Base-by-base conservation (phyloP, 1,140 invertebrate species). In the Drosophila nikananu region DNA sequence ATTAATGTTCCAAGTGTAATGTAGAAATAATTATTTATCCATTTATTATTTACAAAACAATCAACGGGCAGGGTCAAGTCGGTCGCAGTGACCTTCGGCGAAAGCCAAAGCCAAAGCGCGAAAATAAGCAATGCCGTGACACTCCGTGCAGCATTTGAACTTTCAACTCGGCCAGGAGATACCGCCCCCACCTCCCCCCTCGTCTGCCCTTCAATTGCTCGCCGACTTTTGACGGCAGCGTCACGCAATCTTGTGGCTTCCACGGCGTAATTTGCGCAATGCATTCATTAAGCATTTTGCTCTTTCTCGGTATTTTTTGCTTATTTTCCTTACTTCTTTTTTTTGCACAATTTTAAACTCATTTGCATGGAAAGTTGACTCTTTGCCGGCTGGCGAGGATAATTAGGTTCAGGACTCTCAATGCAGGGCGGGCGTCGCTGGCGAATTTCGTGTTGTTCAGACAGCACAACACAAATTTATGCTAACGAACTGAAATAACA, bases 11-110 rank as follows among this genome's bases (percentile, higher is more conserved):
- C 1, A n/a, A 21, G 19, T 15, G 15, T 39, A 57, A 27, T 76
- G 21, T 17, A 12, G 35, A 61, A 52, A 59, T 51, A 57, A 66
- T 79, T 73, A 66, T 62, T 66, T 81, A 23, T 7, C 3, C 44
- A 79, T 80, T 71, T 67, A 76, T 83, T 83, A 83, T 83, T 83
- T 80, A 76, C 59, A 58, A 48, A 71, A 72, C 49, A 77, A 63
- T 66, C 46, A 82, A 42, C 51, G n/a, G 17, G 23, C 61, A 83
- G 44, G 74, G 74, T 60, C 74, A 55, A 48, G 46, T n/a, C 25
- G 30, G 46, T 27, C 19, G 21, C 10, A 15, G 6, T 75, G 51
- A 77, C 70, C 75, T 62, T 80, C 39, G 17, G 19, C 3, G 21
- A 13, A 15, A 25, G 19, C 27, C 51, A 54, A 54, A 37, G 32